Evolutionary conservation across 2,797 vertebrate genomes (phyloP).

Genomic region (Siniperca obscura): DNA sequence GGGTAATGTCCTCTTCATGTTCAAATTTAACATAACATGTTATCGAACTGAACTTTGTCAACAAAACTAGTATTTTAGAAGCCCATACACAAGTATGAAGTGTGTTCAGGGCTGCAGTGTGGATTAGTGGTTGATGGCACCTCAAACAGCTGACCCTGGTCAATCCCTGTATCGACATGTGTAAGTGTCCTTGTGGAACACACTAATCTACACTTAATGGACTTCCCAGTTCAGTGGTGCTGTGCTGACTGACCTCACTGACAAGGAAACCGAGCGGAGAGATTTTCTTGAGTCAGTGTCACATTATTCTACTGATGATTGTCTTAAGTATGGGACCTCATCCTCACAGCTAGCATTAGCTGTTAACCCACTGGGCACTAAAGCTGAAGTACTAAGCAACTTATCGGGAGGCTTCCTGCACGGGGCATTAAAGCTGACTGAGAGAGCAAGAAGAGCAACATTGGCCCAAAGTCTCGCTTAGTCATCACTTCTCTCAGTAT

Average conservation of each 20-base stretch:
- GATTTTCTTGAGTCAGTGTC: slow-evolving; percentile 15
- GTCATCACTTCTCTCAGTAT: slow-evolving; percentile 57
- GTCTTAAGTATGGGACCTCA: slow-evolving; percentile 37
- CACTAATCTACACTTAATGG: slow-evolving; percentile 44
- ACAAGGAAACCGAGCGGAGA: not conserved
- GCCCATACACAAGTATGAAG: not conserved
- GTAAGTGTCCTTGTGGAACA: slow-evolving; percentile 44
- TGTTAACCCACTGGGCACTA: slow-evolving; percentile 21
- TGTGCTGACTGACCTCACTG: slow-evolving; percentile 13
- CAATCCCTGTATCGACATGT: not conserved
- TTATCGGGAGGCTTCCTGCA: slow-evolving; percentile 59
- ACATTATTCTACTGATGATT: slow-evolving; percentile 39
- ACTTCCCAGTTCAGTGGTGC: slow-evolving; percentile 11
- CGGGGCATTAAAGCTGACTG: slow-evolving; percentile 51
- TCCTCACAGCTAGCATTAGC: slow-evolving; percentile 40
- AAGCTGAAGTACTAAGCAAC: slow-evolving; percentile 50
- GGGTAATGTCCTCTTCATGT: not conserved
- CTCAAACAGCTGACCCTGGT: slow-evolving; percentile 22
- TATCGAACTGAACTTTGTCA: not conserved
- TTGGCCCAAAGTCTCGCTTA: slow-evolving; percentile 54
- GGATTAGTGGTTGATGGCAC: not conserved
- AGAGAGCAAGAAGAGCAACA: slow-evolving; percentile 39
- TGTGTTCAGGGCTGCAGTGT: not conserved
- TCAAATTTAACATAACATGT: not conserved
- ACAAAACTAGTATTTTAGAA: not conserved